Evolutionary conservation across 2,797 vertebrate genomes (phyloP), one percentile per base, ranked within the genome.

Genomic region (Aulostomus chinensis): DNA sequence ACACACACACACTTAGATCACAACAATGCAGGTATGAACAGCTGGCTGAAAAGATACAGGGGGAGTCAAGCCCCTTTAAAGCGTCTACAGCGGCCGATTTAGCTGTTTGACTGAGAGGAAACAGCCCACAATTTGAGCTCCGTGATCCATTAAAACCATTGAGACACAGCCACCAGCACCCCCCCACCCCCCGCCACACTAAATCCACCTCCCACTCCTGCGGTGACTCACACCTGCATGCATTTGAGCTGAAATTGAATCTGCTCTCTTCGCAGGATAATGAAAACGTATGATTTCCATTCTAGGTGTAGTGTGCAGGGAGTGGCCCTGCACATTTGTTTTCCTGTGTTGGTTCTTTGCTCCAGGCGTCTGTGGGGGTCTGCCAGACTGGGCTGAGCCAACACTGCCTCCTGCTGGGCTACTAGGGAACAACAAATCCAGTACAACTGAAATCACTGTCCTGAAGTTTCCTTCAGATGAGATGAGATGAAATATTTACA

Each of bases 331-430:
- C 31, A 26, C 57, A 31, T 37, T 28, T 2, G 11, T 26, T 17
- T 31, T 35, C 29, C 13, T 25, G 26, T 17, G 35, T 30, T 55
- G 50, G 16, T 43, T 40, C 37, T 48, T 40, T 32, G 17, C 37
- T 48, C 31, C n/a, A 7, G 25, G 14, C 38, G 52, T 56, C 64
- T 7, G 37, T 58, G 35, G 15, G 41, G 1, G 47, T 56, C 39
- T 1, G 4, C 46, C 28, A 47, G 36, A 15, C 55, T 58, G 59
- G 0, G 29, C 47, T 31, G 3, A 58, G 35, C n/a, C 64, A 22
- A 68, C 70, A 72, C 76, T 81, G 84, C 78, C 80, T 80, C 76
- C 89, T 75, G 58, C 69, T 85, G 89, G 79, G 12, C 33, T 15
- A 0, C 4, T 0, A 7, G 4, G 9, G 7, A 24, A 60, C 17